These are phyloP conservation scores for Allophyes oxyacanthae DNA, from an alignment of 2,888 invertebrate genomes.

Conservation along the genomic window DNA sequence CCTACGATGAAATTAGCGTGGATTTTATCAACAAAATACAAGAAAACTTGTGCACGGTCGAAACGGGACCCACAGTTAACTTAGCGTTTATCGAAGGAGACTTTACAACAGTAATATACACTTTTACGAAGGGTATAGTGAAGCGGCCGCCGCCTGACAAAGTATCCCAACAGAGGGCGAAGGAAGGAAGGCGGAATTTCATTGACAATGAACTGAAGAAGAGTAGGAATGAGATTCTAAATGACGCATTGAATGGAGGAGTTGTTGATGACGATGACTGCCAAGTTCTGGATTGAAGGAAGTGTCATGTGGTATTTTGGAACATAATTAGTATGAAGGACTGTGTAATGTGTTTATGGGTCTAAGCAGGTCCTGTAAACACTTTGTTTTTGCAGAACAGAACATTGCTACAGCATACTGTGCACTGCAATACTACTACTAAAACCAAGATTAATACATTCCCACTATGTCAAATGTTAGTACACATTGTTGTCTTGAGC, in stretches of 20 bases:
- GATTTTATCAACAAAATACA: slow-evolving; percentile 77
- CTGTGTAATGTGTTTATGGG: slow-evolving; percentile 8
- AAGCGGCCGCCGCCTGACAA: slow-evolving; percentile 70
- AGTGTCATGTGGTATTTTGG: slow-evolving; percentile 2
- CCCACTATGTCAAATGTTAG: too few species aligned
- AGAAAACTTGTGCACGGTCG: slow-evolving; percentile 82
- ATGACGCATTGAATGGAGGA: slow-evolving; percentile 81
- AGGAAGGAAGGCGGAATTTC: slow-evolving; percentile 74
- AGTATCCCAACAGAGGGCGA: slow-evolving; percentile 62
- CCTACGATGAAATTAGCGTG: slow-evolving; percentile 73
- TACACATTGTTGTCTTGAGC: too few species aligned
- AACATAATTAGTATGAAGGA: slow-evolving; percentile 15
- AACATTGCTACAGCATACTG: too few species aligned
- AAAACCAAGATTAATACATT: too few species aligned
- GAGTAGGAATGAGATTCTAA: slow-evolving; percentile 71
- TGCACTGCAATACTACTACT: too few species aligned
- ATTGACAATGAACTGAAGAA: slow-evolving; percentile 81
- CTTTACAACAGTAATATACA: slow-evolving; percentile 82
- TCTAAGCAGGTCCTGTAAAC: too few species aligned
- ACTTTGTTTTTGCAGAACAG: too few species aligned
- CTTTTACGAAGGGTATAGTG: slow-evolving; percentile 79
- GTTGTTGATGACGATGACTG: slow-evolving; percentile 81
- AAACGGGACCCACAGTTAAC: slow-evolving; percentile 79
- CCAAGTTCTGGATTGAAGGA: slow-evolving; percentile 68
- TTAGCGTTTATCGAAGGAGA: slow-evolving; percentile 84